Percentiles rank a stretch among this genome's conserved stretches.
Conservation (phyloP, 2,888 invertebrate species). For the Heliconius aoede region DNA sequence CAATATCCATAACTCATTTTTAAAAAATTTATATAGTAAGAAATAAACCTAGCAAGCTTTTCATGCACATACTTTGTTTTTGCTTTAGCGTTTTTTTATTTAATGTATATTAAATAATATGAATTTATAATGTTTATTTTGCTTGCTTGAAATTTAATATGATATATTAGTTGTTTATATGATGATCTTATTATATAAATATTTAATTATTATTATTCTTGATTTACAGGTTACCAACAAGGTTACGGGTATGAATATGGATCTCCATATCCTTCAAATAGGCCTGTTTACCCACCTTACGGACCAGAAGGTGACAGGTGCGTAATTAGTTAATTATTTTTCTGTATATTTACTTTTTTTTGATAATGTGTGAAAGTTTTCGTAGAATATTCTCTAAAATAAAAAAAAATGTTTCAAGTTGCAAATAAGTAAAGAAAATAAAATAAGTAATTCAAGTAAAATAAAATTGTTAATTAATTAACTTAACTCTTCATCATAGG, state of each 20-base stretch:
- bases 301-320: slow-evolving; percentile 88
- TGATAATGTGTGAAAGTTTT: no score
- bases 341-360: no score
- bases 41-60: not conserved
- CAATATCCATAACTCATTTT: not conserved
- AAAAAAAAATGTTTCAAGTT: no score
- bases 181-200: not conserved
- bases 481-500: no score
- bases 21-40: not conserved
- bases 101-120: slow-evolving; percentile 12
- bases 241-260: slow-evolving; percentile 88
- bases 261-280: slow-evolving; percentile 87
- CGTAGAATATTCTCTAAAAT: no score
- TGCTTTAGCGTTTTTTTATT: slow-evolving; percentile 5
- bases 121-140: not conserved
- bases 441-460: no score
- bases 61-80: slow-evolving; percentile 9
- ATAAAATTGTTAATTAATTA: no score
- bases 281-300: slow-evolving; percentile 91
- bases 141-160: not conserved
- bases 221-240: slow-evolving; percentile 84
- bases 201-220: slow-evolving; percentile 19
- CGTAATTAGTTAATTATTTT: slow-evolving; percentile 42
- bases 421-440: no score
- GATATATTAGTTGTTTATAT: not conserved